Evolutionary conservation across 2,797 vertebrate species (phyloP).

Genomic region (Spinus olivaceus): DNA sequence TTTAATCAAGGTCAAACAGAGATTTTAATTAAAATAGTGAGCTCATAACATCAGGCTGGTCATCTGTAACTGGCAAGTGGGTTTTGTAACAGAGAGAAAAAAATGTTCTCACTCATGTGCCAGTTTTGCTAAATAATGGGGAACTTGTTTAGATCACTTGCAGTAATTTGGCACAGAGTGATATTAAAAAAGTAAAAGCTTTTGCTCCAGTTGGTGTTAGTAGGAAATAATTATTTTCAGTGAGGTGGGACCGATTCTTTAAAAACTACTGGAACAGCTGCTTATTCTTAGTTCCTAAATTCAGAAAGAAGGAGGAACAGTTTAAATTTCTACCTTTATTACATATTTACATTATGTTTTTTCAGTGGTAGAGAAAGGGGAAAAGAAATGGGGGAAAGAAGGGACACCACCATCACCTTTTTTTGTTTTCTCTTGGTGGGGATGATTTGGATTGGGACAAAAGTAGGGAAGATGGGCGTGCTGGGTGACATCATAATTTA

Average conservation of each 20-base stretch:
- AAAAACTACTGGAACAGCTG: background rate
- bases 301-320: background rate
- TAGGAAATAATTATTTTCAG: background rate
- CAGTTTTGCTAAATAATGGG: background rate
- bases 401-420: background rate
- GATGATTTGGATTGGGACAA: background rate
- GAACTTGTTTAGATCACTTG: background rate
- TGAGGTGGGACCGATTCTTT: background rate
- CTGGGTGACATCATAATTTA: background rate
- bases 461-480: background rate
- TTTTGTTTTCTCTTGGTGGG: background rate
- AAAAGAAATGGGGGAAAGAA: rapidly evolving
- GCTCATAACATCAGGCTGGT: background rate
- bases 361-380: background rate
- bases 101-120: background rate
- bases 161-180: background rate
- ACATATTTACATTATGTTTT: too few relatives aligned
- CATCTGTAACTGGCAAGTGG: background rate
- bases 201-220: background rate
- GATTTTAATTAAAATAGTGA: conserved; percentile 28
- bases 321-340: background rate
- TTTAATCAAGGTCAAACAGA: conserved; percentile 13
- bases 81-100: background rate
- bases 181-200: background rate
- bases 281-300: background rate